A percentile compares a stretch with the other conserved stretches of the same genome.
phyloP scores from a whole-genome alignment of 2,888 invertebrate species.

The Hydrotaea cyrtoneurina region DNA sequence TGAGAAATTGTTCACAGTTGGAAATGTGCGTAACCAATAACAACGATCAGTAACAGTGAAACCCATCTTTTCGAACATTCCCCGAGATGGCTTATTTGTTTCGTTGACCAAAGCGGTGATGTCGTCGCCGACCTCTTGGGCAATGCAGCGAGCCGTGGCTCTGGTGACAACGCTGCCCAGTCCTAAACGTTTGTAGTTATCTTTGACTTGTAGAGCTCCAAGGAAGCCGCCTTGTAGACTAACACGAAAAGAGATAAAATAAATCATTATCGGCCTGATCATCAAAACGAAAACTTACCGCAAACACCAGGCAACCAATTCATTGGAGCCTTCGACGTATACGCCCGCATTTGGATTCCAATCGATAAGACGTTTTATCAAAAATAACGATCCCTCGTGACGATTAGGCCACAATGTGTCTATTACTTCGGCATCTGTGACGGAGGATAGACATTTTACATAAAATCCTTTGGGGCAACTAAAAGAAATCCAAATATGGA shows the following conservation, averaged over 20 bases:
- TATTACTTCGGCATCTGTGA: slow-evolving; percentile 72
- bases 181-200: slow-evolving; percentile 72
- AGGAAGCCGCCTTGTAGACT: slow-evolving; percentile 75
- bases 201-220: slow-evolving; percentile 74
- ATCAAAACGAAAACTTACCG: slow-evolving; percentile 69
- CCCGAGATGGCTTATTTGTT: slow-evolving; percentile 71
- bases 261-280: neutral
- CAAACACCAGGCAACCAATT: slow-evolving; percentile 79
- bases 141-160: slow-evolving; percentile 71
- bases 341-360: slow-evolving; percentile 75
- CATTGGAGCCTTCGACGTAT: slow-evolving; percentile 70
- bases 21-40: slow-evolving; percentile 71
- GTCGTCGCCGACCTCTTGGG: slow-evolving; percentile 71
- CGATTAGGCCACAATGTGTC: slow-evolving; percentile 77
- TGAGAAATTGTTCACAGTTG: slow-evolving; percentile 60
- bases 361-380: slow-evolving; percentile 75
- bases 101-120: slow-evolving; percentile 73
- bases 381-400: slow-evolving; percentile 75
- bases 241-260: neutral
- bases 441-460: slow-evolving; percentile 63
- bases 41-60: slow-evolving; percentile 72
- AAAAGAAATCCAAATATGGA: neutral
- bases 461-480: slow-evolving; percentile 73
- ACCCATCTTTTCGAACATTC: slow-evolving; percentile 73
- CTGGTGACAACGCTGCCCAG: slow-evolving; percentile 71